Evolutionary conservation across 2,797 vertebrate species (phyloP).

Genomic region (Clarias platycephalus): DNA sequence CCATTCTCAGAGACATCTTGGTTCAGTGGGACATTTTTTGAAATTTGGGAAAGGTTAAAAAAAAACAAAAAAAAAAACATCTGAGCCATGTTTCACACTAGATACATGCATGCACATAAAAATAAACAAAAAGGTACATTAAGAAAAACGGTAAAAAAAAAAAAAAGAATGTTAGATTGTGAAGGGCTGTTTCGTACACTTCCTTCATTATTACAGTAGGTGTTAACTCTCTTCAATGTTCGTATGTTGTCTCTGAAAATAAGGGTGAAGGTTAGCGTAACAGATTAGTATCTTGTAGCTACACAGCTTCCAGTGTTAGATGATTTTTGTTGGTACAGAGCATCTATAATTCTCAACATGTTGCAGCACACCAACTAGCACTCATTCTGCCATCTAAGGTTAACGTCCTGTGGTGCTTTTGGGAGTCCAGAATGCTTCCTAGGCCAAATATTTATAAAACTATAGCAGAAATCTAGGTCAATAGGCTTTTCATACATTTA

Average conservation of each 20-base stretch:
- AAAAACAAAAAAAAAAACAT: constrained; percentile 53
- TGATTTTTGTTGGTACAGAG: not conserved
- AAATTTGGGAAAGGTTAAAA: constrained; percentile 57
- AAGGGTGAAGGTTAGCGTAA: constrained; percentile 2
- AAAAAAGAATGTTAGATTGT: constrained; percentile 5
- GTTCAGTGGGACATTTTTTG: constrained; percentile 64
- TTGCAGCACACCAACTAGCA: constrained; percentile 15
- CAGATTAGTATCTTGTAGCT: constrained; percentile 8
- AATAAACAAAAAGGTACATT: constrained; percentile 33
- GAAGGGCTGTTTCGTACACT: constrained; percentile 22
- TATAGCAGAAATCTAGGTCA: constrained; percentile 14
- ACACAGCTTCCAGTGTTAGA: not conserved
- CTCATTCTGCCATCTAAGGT: not conserved
- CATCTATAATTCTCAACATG: constrained; percentile 16
- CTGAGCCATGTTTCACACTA: constrained; percentile 66
- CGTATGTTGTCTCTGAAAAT: constrained; percentile 32
- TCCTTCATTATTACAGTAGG: constrained; percentile 6
- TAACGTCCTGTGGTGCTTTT: constrained; percentile 24
- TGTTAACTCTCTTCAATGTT: not conserved
- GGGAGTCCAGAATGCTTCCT: constrained; percentile 26
- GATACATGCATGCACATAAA: constrained; percentile 47
- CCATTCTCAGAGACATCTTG: constrained; percentile 79
- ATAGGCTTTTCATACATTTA: constrained; percentile 46
- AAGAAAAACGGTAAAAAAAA: not conserved
- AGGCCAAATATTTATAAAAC: constrained; percentile 21